phyloP scores from a whole-genome alignment of 2,888 invertebrate genomes.

The Piscicola geometra region DNA sequence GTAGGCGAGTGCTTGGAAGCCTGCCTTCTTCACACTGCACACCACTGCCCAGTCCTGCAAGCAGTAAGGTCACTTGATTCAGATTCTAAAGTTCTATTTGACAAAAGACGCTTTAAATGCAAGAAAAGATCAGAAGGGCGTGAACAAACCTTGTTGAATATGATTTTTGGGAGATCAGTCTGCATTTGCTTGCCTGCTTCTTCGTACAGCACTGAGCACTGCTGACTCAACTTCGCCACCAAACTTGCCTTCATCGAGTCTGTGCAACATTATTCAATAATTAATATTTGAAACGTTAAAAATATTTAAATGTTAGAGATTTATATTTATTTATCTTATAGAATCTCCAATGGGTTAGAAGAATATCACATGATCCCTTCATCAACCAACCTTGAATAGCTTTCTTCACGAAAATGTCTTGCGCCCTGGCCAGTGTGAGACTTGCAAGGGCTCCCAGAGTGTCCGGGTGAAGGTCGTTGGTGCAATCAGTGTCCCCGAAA shows the following conservation, averaged over 20 bases:
- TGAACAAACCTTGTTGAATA: constrained; percentile 79
- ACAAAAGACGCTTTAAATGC: constrained; percentile 1
- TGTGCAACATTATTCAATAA: too few relatives aligned
- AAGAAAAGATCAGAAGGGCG: neutral
- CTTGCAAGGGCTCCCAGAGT: constrained; percentile 77
- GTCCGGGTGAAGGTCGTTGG: constrained; percentile 89
- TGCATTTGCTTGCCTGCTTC: constrained; percentile 82
- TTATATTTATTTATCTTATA: too few relatives aligned
- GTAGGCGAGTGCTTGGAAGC: constrained; percentile 81
- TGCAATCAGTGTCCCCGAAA: constrained; percentile 82
- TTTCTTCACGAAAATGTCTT: constrained; percentile 92
- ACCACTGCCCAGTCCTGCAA: constrained; percentile 56
- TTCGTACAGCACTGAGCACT: constrained; percentile 86
- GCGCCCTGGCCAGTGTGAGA: constrained; percentile 94
- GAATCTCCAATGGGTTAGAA: too few relatives aligned
- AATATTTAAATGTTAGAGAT: too few relatives aligned
- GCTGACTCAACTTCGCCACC: constrained; percentile 83
- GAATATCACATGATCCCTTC: too few relatives aligned
- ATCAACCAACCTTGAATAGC: constrained; percentile 64
- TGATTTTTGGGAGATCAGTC: constrained; percentile 71
- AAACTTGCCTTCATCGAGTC: constrained; percentile 91
- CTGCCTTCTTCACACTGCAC: neutral
- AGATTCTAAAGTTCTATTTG: too few relatives aligned
- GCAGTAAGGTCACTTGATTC: too few relatives aligned
- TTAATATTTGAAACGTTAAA: too few relatives aligned